phyloP scores from a whole-genome alignment of 2,888 invertebrate species.

The Harpalus rubripes region DNA sequence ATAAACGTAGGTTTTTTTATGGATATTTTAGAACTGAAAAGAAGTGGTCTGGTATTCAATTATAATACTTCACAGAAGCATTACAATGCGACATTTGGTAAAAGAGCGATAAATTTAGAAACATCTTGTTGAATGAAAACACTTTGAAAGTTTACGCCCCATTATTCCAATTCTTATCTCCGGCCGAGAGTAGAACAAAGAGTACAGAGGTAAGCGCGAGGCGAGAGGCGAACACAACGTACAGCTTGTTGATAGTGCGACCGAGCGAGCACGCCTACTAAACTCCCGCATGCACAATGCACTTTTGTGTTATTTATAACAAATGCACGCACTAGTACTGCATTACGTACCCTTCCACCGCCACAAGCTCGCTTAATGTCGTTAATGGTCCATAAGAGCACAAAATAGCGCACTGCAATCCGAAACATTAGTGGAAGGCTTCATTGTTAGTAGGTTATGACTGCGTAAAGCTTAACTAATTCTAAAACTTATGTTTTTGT shows the following conservation, averaged over 20 bases:
- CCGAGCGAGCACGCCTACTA: constrained; percentile 46
- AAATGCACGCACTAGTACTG: constrained; percentile 38
- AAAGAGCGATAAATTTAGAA: background rate
- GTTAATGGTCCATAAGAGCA: background rate
- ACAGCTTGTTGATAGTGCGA: constrained; percentile 46
- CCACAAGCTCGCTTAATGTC: constrained; percentile 19
- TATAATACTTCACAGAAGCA: too few species aligned
- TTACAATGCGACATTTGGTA: too few species aligned
- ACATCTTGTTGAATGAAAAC: background rate
- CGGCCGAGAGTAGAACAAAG: constrained; percentile 39
- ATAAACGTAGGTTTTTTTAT: too few species aligned
- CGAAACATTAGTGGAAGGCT: background rate
- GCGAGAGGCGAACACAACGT: background rate
- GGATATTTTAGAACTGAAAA: too few species aligned
- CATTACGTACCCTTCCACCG: background rate
- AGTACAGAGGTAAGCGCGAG: constrained; percentile 9
- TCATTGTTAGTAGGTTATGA: background rate
- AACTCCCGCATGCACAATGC: constrained; percentile 59
- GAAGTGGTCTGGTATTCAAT: too few species aligned
- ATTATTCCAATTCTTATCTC: background rate
- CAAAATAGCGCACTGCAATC: background rate
- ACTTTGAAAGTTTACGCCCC: background rate
- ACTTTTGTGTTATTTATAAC: constrained; percentile 60
- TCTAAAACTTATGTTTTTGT: constrained; percentile 13
- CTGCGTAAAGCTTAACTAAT: background rate